These are phyloP conservation scores for Andrena cerasifolii DNA, from an alignment of 1,140 invertebrate species.

Conservation along the genomic window DNA sequence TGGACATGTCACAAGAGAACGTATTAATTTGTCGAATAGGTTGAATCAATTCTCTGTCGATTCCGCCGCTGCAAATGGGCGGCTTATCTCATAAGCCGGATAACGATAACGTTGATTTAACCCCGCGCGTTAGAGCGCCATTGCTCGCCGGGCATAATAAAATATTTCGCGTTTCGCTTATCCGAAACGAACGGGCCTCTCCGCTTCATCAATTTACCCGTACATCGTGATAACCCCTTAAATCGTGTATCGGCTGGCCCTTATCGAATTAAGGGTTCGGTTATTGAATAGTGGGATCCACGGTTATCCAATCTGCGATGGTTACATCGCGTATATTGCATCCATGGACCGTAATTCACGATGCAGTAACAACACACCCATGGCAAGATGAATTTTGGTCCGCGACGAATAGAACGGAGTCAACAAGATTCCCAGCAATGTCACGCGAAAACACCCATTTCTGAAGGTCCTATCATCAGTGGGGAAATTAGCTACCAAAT, in stretches of 20 bases:
- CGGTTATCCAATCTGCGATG: not conserved
- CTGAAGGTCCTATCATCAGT: too few relatives aligned
- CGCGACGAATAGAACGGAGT: too few relatives aligned
- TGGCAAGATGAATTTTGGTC: not conserved
- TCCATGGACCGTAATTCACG: not conserved
- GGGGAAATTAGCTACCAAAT: too few relatives aligned
- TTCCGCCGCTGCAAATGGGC: not conserved
- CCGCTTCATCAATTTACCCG: not conserved
- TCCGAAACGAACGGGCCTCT: too few relatives aligned
- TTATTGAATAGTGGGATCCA: not conserved
- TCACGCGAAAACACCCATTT: too few relatives aligned
- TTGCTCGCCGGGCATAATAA: not conserved
- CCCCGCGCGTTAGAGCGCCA: not conserved
- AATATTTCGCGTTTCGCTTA: not conserved
- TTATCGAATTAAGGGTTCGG: not conserved
- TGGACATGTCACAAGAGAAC: not conserved
- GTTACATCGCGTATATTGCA: not conserved
- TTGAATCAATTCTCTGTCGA: not conserved
- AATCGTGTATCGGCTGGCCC: not conserved
- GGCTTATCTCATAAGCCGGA: not conserved
- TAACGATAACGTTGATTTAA: slow-evolving; percentile 1
- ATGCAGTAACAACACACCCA: too few relatives aligned
- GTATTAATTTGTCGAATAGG: not conserved
- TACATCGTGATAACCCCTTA: not conserved
- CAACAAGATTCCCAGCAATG: too few relatives aligned